Percentiles rank a stretch among this genome's conserved stretches.
These are phyloP conservation scores for Ischnus inquisitorius DNA, from an alignment of 2,888 invertebrate species.

Conservation along the genomic window DNA sequence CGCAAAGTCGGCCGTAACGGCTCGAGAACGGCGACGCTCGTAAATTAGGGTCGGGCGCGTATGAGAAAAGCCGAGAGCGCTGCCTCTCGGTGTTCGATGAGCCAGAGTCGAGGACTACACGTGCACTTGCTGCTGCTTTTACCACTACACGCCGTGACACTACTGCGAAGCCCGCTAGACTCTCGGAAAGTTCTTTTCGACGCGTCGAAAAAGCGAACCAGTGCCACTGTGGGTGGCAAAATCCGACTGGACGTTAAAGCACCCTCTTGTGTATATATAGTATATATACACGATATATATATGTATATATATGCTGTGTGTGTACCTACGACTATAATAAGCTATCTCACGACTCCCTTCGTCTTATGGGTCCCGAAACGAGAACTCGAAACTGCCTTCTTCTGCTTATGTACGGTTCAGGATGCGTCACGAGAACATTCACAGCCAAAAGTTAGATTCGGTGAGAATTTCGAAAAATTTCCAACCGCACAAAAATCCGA, in stretches of 20 bases:
- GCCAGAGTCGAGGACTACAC: background rate
- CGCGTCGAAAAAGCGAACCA: conserved; percentile 20
- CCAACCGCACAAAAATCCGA: no score
- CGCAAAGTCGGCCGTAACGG: conserved; percentile 38
- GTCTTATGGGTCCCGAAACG: background rate
- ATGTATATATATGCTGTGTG: background rate
- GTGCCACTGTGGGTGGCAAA: conserved; percentile 49
- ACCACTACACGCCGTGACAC: background rate
- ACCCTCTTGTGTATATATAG: conserved; percentile 21
- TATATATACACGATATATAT: conserved; percentile 26
- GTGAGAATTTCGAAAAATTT: no score
- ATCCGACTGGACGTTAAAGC: conserved; percentile 7
- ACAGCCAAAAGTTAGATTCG: no score
- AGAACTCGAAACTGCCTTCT: background rate
- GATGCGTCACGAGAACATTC: no score
- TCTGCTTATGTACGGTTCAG: conserved; percentile 7
- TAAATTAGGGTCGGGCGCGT: conserved; percentile 53
- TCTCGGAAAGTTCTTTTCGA: conserved; percentile 46
- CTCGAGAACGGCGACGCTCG: conserved; percentile 41
- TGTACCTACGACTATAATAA: conserved; percentile 40
- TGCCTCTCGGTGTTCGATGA: conserved; percentile 4
- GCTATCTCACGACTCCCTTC: conserved; percentile 11
- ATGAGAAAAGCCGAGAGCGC: background rate
- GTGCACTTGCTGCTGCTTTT: conserved; percentile 29
- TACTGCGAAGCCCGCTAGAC: background rate